These are phyloP conservation scores for Rutilus rutilus DNA, from an alignment of 2,113 vertebrate species.

Conservation along the genomic window DNA sequence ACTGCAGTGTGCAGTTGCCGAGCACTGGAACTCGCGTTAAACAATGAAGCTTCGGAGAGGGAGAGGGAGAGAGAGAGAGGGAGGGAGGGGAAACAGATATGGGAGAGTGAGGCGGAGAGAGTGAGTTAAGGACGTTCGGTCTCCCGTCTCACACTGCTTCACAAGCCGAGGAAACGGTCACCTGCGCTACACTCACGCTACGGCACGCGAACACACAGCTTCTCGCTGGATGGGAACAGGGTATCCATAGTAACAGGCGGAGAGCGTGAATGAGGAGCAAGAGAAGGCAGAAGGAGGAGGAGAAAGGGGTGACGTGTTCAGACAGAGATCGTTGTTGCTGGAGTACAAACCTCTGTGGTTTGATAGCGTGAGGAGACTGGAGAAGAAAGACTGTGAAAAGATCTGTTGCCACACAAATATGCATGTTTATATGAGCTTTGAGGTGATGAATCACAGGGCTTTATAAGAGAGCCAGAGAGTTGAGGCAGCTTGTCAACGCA, in stretches of 20 bases:
- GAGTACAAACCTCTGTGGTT: constrained; percentile 40
- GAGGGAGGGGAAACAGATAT: constrained; percentile 9
- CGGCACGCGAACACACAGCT: constrained; percentile 60
- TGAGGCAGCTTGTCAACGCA: not conserved
- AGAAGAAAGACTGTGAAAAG: not conserved
- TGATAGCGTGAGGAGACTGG: not conserved
- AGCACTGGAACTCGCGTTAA: not conserved
- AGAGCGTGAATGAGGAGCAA: constrained; percentile 33
- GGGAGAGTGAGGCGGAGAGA: constrained; percentile 19
- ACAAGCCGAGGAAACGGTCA: constrained; percentile 44
- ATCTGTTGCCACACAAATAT: not conserved
- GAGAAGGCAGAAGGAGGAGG: constrained; percentile 7
- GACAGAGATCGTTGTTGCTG: constrained; percentile 31
- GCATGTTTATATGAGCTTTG: not conserved
- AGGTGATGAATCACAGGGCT: not conserved
- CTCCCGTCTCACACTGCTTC: constrained; percentile 43
- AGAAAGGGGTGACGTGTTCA: constrained; percentile 29
- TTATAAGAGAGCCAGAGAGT: constrained; percentile 3
- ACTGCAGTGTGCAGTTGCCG: constrained; percentile 7
- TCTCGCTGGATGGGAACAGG: constrained; percentile 67
- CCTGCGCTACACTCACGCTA: constrained; percentile 41
- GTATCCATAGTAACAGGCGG: constrained; percentile 78
- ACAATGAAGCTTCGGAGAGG: constrained; percentile 10
- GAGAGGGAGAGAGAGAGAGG: not conserved
- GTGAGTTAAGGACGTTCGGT: constrained; percentile 34